A percentile compares a stretch with the other conserved stretches of the same genome.
Evolutionary conservation across 2,888 invertebrate species (phyloP).

Genomic region (Papilio elwesi): DNA sequence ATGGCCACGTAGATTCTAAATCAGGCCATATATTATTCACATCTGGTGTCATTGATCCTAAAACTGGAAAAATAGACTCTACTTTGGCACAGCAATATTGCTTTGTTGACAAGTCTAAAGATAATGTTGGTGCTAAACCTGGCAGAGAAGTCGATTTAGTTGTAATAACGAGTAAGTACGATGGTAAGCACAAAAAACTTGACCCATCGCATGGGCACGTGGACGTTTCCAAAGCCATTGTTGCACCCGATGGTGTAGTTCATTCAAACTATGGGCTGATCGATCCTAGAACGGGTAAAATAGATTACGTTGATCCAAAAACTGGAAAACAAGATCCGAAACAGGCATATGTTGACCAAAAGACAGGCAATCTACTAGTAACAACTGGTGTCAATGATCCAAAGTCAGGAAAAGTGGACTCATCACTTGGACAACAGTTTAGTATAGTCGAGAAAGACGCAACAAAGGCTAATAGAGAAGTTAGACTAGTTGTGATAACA

Average conservation of each 20-base stretch:
- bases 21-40: slow-evolving; percentile 87
- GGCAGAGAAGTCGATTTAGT: slow-evolving; percentile 84
- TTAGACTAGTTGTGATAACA: slow-evolving; percentile 84
- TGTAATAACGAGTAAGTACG: slow-evolving; percentile 85
- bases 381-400: slow-evolving; percentile 86
- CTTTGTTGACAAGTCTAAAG: slow-evolving; percentile 85
- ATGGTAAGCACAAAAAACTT: slow-evolving; percentile 82
- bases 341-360: slow-evolving; percentile 88
- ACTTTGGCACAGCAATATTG: slow-evolving; percentile 87
- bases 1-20: slow-evolving; percentile 87
- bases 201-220: slow-evolving; percentile 77
- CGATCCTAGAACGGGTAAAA: slow-evolving; percentile 86
- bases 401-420: slow-evolving; percentile 86
- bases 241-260: slow-evolving; percentile 81
- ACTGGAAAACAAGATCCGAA: slow-evolving; percentile 86
- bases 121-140: slow-evolving; percentile 75
- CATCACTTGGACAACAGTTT: slow-evolving; percentile 87
- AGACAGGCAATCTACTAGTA: slow-evolving; percentile 87
- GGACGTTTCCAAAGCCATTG: slow-evolving; percentile 85
- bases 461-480: slow-evolving; percentile 85
- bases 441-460: slow-evolving; percentile 87
- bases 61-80: slow-evolving; percentile 87
- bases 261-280: slow-evolving; percentile 87
- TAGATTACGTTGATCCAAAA: slow-evolving; percentile 85
- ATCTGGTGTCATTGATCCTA: slow-evolving; percentile 86